Conservation (phyloP, 2,797 vertebrate genomes). For the Myioborus melanocephalus region DNA sequence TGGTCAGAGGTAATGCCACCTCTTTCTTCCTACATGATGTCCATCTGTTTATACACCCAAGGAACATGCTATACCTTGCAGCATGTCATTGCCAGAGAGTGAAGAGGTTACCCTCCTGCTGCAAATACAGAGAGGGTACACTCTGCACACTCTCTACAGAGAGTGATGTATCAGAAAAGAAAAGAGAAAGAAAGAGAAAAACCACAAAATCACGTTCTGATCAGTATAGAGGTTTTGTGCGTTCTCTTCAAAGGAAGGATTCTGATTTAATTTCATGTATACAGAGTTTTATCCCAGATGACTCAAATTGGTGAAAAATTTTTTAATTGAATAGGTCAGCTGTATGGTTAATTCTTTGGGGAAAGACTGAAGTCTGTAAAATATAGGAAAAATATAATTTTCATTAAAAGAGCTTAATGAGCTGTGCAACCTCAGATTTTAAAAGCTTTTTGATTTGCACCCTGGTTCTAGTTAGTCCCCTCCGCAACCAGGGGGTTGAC, state of each 20-base stretch:
- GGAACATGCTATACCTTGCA: background rate
- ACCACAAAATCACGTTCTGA: background rate
- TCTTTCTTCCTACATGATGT: background rate
- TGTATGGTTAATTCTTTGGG: background rate
- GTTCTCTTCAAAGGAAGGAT: background rate
- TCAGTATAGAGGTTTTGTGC: background rate
- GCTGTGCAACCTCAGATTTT: background rate
- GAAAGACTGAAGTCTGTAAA: background rate
- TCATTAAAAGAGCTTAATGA: slow-evolving; percentile 33
- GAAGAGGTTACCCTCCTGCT: background rate
- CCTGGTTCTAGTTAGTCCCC: background rate
- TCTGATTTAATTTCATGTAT: slow-evolving; percentile 18
- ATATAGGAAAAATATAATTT: background rate
- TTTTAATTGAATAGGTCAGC: slow-evolving; percentile 43
- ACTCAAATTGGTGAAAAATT: background rate
- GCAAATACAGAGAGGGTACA: background rate
- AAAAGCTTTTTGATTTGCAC: background rate
- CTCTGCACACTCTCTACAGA: background rate
- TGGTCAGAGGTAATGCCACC: background rate
- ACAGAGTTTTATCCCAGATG: background rate
- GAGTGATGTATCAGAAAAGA: background rate
- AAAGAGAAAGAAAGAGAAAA: background rate
- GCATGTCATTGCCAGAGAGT: background rate
- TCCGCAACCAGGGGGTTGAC: background rate
- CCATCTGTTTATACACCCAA: background rate